A percentile compares a stretch with the other conserved stretches of the same genome.
These are phyloP conservation scores for Oreochromis spilurus DNA, from an alignment of 2,113 vertebrate genomes.

Conservation along the genomic window DNA sequence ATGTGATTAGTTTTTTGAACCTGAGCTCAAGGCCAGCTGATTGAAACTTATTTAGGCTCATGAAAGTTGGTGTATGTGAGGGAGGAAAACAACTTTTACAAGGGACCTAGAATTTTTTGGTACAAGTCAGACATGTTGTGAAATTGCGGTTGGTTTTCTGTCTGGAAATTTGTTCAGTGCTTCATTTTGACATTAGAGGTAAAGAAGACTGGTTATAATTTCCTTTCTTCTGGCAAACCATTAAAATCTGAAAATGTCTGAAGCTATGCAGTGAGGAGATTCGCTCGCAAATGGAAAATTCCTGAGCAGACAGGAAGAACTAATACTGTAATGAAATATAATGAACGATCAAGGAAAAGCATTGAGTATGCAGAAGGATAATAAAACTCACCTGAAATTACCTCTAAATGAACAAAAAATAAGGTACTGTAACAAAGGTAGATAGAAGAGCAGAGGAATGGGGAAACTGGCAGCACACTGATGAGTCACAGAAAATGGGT, in stretches of 20 bases:
- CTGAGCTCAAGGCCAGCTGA: background rate
- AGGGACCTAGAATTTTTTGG: background rate
- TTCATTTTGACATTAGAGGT: background rate
- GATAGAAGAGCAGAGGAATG: background rate
- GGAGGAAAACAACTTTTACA: background rate
- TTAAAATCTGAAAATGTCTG: background rate
- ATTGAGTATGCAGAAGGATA: background rate
- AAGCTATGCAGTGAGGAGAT: background rate
- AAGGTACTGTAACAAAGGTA: background rate
- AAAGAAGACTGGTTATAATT: background rate
- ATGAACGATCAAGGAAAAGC: background rate
- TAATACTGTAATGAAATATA: background rate
- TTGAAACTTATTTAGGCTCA: background rate
- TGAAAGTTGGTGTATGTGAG: background rate
- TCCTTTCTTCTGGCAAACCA: conserved; percentile 1
- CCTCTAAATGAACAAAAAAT: background rate
- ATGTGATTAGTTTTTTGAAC: background rate
- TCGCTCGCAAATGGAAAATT: background rate
- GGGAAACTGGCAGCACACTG: background rate
- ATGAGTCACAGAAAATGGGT: background rate
- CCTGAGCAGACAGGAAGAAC: background rate
- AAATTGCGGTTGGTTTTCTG: background rate
- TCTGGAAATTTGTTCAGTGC: background rate
- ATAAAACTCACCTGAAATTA: background rate
- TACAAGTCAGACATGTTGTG: background rate